phyloP scores from a whole-genome alignment of 1,140 invertebrate species.

The Aphelinus atriplicis region DNA sequence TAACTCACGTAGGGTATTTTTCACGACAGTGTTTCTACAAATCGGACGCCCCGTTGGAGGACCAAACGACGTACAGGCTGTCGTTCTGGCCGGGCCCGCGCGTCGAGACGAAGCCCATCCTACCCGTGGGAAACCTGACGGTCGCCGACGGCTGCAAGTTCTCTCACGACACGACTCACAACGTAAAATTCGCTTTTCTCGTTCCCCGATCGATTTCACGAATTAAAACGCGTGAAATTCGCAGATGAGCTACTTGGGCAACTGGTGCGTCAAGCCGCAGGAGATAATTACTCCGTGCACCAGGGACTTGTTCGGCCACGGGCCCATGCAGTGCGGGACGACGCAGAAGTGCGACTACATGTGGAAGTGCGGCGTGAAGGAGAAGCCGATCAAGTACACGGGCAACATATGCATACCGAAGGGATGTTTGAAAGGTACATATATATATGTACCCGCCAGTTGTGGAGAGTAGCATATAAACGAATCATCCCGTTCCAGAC shows the following conservation, averaged over 20 bases:
- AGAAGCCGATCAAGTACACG: slow-evolving; percentile 45
- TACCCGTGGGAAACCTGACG: slow-evolving; percentile 46
- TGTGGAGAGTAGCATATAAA: slow-evolving; percentile 42
- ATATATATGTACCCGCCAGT: not conserved
- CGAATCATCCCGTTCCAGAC: slow-evolving; percentile 54
- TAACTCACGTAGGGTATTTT: not conserved
- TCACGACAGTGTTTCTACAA: slow-evolving; percentile 64
- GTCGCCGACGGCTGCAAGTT: slow-evolving; percentile 45
- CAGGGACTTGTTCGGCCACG: slow-evolving; percentile 64
- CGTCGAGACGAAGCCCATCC: slow-evolving; percentile 42
- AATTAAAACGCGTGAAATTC: not conserved
- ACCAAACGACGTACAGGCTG: slow-evolving; percentile 69
- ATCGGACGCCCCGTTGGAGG: slow-evolving; percentile 66
- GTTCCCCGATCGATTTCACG: not conserved
- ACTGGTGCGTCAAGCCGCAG: slow-evolving; percentile 57
- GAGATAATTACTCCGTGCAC: slow-evolving; percentile 50
- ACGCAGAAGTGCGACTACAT: slow-evolving; percentile 79
- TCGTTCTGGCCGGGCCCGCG: slow-evolving; percentile 66
- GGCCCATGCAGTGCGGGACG: slow-evolving; percentile 76
- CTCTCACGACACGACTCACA: slow-evolving; percentile 56
- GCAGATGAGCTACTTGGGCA: slow-evolving; percentile 60
- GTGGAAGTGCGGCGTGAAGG: slow-evolving; percentile 68
- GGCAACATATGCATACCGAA: slow-evolving; percentile 51
- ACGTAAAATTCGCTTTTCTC: slow-evolving; percentile 40
- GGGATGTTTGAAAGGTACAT: slow-evolving; percentile 46